Conservation (phyloP, 2,113 vertebrate genomes). For the Accipiter cooperii region DNA sequence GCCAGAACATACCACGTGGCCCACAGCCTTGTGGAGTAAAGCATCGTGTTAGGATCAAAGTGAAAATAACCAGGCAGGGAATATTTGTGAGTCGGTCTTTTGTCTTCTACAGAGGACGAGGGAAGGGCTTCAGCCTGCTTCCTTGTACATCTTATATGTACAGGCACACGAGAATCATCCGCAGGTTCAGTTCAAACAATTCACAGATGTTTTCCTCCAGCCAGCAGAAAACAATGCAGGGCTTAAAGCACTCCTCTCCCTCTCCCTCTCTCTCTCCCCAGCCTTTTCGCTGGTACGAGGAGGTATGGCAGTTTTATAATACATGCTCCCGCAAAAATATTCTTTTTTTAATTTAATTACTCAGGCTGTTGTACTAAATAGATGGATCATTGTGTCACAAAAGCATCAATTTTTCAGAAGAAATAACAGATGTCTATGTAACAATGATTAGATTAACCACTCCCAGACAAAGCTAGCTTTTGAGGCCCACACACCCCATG, state of each 20-base stretch:
- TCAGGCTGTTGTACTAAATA: constrained; percentile 59
- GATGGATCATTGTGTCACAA: constrained; percentile 62
- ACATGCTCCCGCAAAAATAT: constrained; percentile 48
- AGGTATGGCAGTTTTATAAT: constrained; percentile 45
- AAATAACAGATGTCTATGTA: constrained; percentile 61
- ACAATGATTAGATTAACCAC: constrained; percentile 61
- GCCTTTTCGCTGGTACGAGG: neutral
- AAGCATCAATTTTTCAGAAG: constrained; percentile 66
- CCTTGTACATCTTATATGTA: neutral
- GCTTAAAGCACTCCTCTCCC: constrained; percentile 31
- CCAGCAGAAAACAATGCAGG: constrained; percentile 73
- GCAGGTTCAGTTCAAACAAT: constrained; percentile 77
- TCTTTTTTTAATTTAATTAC: constrained; percentile 66
- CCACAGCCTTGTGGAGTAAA: neutral
- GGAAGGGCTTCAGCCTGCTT: neutral
- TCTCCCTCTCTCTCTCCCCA: neutral
- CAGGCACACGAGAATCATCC: fast-evolving
- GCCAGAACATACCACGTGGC: neutral
- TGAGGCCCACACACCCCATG: constrained; percentile 63
- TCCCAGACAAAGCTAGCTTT: constrained; percentile 60
- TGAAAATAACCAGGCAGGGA: neutral
- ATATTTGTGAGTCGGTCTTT: neutral
- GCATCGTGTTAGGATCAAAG: neutral
- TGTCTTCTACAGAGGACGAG: neutral
- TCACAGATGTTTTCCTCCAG: constrained; percentile 87